Evolutionary conservation across 2,113 vertebrate species (phyloP).

Genomic region (Aramus guarauna): DNA sequence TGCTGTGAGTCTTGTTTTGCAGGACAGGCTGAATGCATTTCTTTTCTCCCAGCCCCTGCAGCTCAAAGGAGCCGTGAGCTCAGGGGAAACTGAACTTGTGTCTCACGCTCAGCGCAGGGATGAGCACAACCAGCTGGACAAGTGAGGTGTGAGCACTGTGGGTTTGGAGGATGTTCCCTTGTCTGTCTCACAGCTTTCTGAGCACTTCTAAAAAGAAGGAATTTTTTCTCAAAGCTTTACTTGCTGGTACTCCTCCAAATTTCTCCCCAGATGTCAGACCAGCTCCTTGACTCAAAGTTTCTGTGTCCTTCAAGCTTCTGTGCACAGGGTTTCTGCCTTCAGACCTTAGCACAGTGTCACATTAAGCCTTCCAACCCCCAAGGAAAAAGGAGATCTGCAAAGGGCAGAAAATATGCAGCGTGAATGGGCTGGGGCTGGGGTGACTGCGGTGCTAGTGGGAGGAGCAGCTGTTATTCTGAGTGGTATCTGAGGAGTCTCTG

Average conservation of each 20-base stretch:
- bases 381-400: background rate
- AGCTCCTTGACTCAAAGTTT: background rate
- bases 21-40: background rate
- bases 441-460: background rate
- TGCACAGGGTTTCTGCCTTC: background rate
- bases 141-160: rapidly evolving
- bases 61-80: background rate
- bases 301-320: background rate
- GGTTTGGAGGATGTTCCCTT: background rate
- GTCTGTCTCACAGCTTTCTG: background rate
- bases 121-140: background rate
- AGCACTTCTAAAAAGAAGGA: background rate
- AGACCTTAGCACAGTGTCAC: background rate
- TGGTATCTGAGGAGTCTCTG: background rate
- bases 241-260: background rate
- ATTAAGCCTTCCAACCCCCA: background rate
- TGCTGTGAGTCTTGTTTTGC: background rate
- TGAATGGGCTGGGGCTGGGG: background rate
- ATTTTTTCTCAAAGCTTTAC: background rate
- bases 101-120: background rate
- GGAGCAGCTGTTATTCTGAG: background rate
- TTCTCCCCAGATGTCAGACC: background rate
- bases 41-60: background rate
- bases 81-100: background rate
- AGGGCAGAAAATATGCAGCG: background rate